Evolutionary conservation across 1,140 invertebrate species (phyloP).

Genomic region (Wasmannia auropunctata): DNA sequence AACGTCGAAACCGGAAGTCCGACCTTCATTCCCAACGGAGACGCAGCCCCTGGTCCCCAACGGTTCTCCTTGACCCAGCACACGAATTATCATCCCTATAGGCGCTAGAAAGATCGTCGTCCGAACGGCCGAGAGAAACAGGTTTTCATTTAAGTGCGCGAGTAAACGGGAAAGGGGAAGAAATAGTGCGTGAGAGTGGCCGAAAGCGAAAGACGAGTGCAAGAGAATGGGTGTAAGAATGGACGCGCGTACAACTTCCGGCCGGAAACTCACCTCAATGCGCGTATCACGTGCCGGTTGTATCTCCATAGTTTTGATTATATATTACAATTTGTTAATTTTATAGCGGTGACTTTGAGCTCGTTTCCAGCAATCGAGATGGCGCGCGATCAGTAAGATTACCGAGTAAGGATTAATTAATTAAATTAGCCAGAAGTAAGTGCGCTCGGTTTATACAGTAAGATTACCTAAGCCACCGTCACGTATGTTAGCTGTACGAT

Average conservation of each 20-base stretch:
- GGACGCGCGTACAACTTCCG: slow-evolving; percentile 16
- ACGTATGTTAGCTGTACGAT: slow-evolving; percentile 65
- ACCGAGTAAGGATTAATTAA: slow-evolving; percentile 63
- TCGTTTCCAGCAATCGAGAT: slow-evolving; percentile 45
- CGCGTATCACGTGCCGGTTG: slow-evolving; percentile 17
- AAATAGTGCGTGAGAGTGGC: slow-evolving; percentile 1
- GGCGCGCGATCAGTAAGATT: slow-evolving; percentile 61
- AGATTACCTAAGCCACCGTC: slow-evolving; percentile 72
- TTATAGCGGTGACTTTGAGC: slow-evolving; percentile 62
- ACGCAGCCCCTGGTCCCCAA: slow-evolving; percentile 82
- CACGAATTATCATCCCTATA: slow-evolving; percentile 82
- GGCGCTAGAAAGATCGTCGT: slow-evolving; percentile 77
- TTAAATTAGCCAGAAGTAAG: slow-evolving; percentile 65
- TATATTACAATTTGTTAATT: slow-evolving; percentile 63
- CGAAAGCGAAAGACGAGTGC: slow-evolving; percentile 47
- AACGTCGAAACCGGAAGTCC: slow-evolving; percentile 77
- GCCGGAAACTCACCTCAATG: background rate
- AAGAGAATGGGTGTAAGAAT: slow-evolving; percentile 6
- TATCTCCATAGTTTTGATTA: slow-evolving; percentile 58
- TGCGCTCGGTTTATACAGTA: slow-evolving; percentile 71
- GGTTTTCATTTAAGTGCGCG: slow-evolving; percentile 27
- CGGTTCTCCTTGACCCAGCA: slow-evolving; percentile 82
- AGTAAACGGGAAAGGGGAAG: slow-evolving; percentile 7
- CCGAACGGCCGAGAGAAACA: slow-evolving; percentile 48
- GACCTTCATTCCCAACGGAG: slow-evolving; percentile 79